Base-by-base conservation (phyloP, 2,888 invertebrate genomes). In the Cryptocheilus praepositus region DNA sequence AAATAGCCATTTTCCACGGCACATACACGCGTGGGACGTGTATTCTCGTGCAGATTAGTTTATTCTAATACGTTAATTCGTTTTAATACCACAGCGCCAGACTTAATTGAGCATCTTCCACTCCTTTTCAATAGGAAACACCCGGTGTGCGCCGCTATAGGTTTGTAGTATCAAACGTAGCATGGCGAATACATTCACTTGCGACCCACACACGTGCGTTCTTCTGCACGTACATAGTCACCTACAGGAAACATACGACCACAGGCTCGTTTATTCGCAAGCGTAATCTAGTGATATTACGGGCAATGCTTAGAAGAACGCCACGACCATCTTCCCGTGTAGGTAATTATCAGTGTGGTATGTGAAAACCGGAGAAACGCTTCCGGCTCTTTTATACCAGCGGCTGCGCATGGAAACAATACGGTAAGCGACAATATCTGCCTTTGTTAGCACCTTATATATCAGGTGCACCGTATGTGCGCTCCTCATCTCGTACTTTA, bases 311-410 rank as follows among this genome's bases (percentile, higher is more conserved):
- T 74, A 58, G 67, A 18, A 70, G 70, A 77, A 58, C 70, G 64
- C 52, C 59, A 61, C 58, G 68, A 72, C 69, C 81, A 81, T 85
- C 81, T 85, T 83, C 81, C 76, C 83, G 81, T 82, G 81, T 81
- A 64, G 76, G 75, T 85, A 86, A 87, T 87, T 88, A 88, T 86
- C 85, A 81, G 79, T 69, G 80, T 70, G 77, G 83, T 82, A 83
- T 85, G 86, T 84, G 86, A 86, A 83, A 86, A 85, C 80, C 74
- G 82, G 86, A 81, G 86, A 86, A 86, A 87, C 86, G 81, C 83
- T 88, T 87, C 86, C 87, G 85, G 84, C 81, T 84, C 64, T 65
- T 69, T 64, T 61, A 67, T 57, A 68, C 69, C 64, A 61, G 61
- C 51, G 59, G 61, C 55, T 46, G 44, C 65, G n/a, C 21, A 21